Percentiles rank a stretch among this genome's conserved stretches.
Evolutionary conservation across 2,113 vertebrate species (phyloP).

Genomic region (Peromyscus polionotus): DNA sequence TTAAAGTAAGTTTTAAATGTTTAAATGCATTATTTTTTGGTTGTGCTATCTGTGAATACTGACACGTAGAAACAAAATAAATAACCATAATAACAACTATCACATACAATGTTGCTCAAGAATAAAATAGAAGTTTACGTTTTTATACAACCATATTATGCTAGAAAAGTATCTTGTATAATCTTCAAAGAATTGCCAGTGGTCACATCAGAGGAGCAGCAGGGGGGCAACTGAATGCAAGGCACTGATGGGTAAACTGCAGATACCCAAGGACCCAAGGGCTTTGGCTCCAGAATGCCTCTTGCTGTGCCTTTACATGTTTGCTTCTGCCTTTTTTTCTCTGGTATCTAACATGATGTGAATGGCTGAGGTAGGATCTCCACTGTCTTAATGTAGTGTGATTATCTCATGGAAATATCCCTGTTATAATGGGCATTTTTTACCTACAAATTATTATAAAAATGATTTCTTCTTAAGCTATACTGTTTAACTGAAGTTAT

Average conservation of each 20-base stretch:
- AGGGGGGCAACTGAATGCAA: too few relatives aligned
- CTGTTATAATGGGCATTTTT: not conserved
- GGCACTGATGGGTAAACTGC: not conserved
- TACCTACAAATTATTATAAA: not conserved
- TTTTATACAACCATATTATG: not conserved
- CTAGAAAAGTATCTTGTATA: not conserved
- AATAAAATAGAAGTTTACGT: conserved; percentile 2
- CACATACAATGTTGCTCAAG: conserved; percentile 46
- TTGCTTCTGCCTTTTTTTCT: not conserved
- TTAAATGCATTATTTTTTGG: conserved; percentile 51
- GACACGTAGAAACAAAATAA: conserved; percentile 42
- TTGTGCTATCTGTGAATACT: conserved; percentile 3
- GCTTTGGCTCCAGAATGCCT: not conserved
- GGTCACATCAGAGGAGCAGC: too few relatives aligned
- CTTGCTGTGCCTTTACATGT: not conserved
- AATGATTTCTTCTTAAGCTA: not conserved
- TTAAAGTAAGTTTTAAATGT: not conserved
- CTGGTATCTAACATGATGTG: not conserved
- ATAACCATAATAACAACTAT: conserved; percentile 41
- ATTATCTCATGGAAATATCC: not conserved
- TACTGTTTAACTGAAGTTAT: not conserved
- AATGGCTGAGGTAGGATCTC: not conserved
- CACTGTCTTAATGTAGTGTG: not conserved
- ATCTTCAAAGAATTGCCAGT: not conserved
- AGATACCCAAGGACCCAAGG: too few relatives aligned